Evolutionary conservation across 2,797 vertebrate genomes (phyloP), one percentile per base, ranked within the genome.

Genomic region (Meriones psammophilus): DNA sequence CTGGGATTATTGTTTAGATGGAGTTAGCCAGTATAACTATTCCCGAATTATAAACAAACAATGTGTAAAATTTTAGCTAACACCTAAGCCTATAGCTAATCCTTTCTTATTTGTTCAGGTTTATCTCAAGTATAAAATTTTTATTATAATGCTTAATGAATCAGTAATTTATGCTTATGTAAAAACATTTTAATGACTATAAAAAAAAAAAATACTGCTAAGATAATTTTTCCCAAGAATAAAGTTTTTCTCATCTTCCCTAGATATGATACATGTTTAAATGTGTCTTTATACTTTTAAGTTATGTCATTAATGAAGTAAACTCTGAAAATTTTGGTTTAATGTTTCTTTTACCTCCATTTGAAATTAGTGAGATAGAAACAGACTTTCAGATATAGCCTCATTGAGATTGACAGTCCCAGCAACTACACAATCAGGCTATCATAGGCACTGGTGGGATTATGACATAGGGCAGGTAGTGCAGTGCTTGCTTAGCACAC

Each of bases 21-120:
- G 54, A 12, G 1, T 46, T 85, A 71, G 58, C 17, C 8, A 89
- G 30, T 66, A 62, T 73, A 80, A 89, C 92, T 95, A 88, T 56
- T 93, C 95, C 17, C 64, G 60, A 94, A 93, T 89, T 95, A 95
- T 83, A 93, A 94, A 87, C 6, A 95, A 83, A 20, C 71, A 74
- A 90, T 54, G 50, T 92, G 22, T 89, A 92, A 74, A 78, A 91
- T 91, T 92, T 89, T 95, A 96, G 88, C 26, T 94, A 97, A 89
- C 9, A 54, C 4, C n/a, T 83, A 88, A 60, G 58, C 12, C 18
- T 87, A n/a, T 76, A 81, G 69, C 77, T 91, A 88, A 96, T 94
- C n/a, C 84, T 8, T 3, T 22, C 86, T 87, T n/a, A 66, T 89
- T 95, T 95, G 2, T 66, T 93, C 39, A 80, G 9, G 64, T 36